These are phyloP conservation scores for Merops nubicus DNA, from an alignment of 2,113 vertebrate species.

Conservation along the genomic window DNA sequence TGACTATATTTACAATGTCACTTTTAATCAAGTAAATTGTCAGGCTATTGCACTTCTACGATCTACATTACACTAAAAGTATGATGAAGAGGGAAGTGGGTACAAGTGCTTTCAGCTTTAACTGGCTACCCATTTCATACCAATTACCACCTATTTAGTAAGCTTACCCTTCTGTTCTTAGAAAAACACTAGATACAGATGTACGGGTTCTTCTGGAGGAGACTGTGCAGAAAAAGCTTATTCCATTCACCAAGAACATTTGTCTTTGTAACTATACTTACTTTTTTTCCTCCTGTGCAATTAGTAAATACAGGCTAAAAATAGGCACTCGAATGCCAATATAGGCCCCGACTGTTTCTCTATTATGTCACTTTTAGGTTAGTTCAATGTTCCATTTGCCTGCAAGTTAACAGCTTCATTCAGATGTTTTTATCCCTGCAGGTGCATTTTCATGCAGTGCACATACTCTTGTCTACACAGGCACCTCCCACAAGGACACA, in stretches of 20 bases:
- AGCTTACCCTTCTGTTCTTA: background rate
- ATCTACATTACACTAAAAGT: background rate
- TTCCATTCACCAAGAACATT: conserved; percentile 33
- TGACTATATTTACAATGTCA: conserved; percentile 63
- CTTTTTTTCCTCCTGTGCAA: background rate
- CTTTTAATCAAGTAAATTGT: conserved; percentile 64
- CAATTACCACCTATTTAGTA: conserved; percentile 29
- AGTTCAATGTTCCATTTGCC: background rate
- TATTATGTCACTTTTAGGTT: background rate
- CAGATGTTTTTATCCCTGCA: background rate
- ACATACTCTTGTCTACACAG: rapidly evolving
- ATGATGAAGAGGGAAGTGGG: background rate
- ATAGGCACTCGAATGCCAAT: background rate
- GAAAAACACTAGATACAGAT: background rate
- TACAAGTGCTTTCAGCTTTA: conserved; percentile 32
- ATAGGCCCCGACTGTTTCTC: background rate
- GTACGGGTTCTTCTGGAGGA: conserved; percentile 5
- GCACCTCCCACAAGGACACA: background rate
- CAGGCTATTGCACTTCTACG: conserved; percentile 24
- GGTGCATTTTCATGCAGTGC: background rate
- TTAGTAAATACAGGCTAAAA: conserved; percentile 46
- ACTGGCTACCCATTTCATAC: conserved; percentile 18
- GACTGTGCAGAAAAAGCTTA: background rate
- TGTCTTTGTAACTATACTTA: conserved; percentile 12
- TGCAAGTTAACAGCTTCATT: background rate